A percentile compares a stretch with the other conserved stretches of the same genome.
Evolutionary conservation across 2,797 vertebrate genomes (phyloP).

Genomic region (Tragopan temminckii): DNA sequence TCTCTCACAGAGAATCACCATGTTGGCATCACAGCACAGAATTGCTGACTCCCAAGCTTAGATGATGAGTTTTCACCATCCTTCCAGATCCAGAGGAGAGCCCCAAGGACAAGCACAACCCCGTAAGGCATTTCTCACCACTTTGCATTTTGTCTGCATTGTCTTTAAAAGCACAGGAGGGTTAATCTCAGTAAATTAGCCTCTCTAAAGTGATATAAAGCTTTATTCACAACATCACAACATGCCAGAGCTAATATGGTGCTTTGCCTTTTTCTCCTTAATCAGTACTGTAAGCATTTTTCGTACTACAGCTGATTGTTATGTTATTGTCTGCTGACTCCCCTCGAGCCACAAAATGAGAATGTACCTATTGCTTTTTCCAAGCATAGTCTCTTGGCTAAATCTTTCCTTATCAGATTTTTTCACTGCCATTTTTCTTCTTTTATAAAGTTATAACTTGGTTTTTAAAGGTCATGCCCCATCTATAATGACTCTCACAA

Average conservation of each 20-base stretch:
- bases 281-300: not conserved
- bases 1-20: not conserved
- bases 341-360: not conserved
- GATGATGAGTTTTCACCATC: not conserved
- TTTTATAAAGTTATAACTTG: not conserved
- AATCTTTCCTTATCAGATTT: not conserved
- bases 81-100: not conserved
- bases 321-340: not conserved
- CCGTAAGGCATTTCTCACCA: not conserved
- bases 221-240: not conserved
- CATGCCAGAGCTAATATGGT: not conserved
- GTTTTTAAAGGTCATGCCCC: not conserved
- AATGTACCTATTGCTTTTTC: not conserved
- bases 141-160: not conserved
- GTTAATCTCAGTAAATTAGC: not conserved
- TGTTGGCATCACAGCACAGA: not conserved
- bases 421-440: not conserved
- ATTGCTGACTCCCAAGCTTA: not conserved
- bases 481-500: not conserved
- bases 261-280: not conserved
- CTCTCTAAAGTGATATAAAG: not conserved
- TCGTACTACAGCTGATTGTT: not conserved
- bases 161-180: not conserved
- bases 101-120: not conserved
- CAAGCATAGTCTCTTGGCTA: not conserved